Conservation (phyloP, 2,797 vertebrate species). For the Alectoris magna region DNA sequence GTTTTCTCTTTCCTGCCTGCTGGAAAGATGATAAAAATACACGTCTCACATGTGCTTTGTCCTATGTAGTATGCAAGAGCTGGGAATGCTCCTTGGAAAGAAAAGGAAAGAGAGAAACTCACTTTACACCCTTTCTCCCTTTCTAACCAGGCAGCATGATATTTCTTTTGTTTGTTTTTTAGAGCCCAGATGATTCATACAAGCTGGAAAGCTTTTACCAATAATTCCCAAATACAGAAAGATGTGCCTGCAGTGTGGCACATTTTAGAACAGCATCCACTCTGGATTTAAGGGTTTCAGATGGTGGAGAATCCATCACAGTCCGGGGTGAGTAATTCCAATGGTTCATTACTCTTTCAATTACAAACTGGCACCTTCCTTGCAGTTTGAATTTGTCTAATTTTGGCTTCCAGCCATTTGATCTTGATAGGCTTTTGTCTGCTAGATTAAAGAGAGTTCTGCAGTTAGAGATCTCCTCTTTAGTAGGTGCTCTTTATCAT, state of each 20-base stretch:
- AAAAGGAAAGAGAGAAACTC: not conserved
- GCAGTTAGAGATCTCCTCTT: not conserved
- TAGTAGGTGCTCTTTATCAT: not conserved
- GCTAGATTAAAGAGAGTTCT: constrained; percentile 32
- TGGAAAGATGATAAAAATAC: not conserved
- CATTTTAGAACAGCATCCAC: constrained; percentile 10
- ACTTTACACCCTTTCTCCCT: not conserved
- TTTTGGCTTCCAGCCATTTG: constrained; percentile 46
- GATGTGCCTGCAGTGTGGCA: constrained; percentile 1
- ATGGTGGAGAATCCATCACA: constrained; percentile 45
- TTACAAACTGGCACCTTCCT: constrained; percentile 55
- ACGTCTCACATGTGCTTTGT: not conserved
- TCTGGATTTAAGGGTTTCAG: not conserved
- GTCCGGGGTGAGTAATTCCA: constrained; percentile 49
- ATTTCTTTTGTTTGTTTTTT: constrained; percentile 33
- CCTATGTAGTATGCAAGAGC: accelerated
- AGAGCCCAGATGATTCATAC: not conserved
- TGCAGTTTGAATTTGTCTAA: constrained; percentile 46
- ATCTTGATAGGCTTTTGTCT: constrained; percentile 33
- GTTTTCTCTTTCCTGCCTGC: not conserved
- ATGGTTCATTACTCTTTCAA: constrained; percentile 65
- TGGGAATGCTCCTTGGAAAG: not conserved
- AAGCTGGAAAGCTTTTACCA: constrained; percentile 10
- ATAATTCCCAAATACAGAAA: constrained; percentile 31
- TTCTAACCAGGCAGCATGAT: not conserved